Base-by-base conservation (phyloP, 2,888 invertebrate species). In the Lasioglossum figueresi region DNA sequence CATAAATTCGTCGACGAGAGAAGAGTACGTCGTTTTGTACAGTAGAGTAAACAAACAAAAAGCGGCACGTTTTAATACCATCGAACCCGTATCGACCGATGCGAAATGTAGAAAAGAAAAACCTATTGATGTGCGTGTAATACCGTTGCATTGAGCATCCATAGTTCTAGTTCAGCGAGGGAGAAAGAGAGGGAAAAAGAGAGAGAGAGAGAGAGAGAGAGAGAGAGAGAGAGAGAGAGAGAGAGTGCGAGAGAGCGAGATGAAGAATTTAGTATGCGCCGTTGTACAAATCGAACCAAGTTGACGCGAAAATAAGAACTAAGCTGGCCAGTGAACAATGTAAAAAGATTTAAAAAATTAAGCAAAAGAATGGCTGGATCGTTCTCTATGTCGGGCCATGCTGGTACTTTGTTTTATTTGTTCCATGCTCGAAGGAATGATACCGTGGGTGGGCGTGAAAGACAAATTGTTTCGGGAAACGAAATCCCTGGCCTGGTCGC, bases 221-320 rank as follows among this genome's bases (percentile, higher is more conserved):
- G 48, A 86, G n/a, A 52, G n/a, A 23, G 56, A 56, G n/a, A n/a
- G 52, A 48, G 48, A 48, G 6, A 48, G n/a, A 27, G 27, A 14
- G 27, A 5, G 59, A 16, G 27, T 0, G 27, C 5, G 1, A 59
- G 6, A 16, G 14, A n/a, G 56, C 12, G 56, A 27, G 48, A 86
- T 79, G 79, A 80, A 76, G 75, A 80, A 76, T 82, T 75, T 89
- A 86, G 80, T 73, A 81, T 81, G 83, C 66, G 81, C 89, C 82
- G 80, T 89, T 91, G 91, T 90, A 91, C 90, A 90, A 87, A 91
- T 81, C 75, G 89, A 88, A 87, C 85, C 88, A 90, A 89, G 89
- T 86, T 68, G 34, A 91, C 87, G 84, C 79, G 80, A 83, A n/a
- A 82, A 76, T 66, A 77, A 84, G 84, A 74, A 52, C 48, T 73